These are phyloP conservation scores for Cyprinella venusta DNA, from an alignment of 2,797 vertebrate species.

Conservation along the genomic window DNA sequence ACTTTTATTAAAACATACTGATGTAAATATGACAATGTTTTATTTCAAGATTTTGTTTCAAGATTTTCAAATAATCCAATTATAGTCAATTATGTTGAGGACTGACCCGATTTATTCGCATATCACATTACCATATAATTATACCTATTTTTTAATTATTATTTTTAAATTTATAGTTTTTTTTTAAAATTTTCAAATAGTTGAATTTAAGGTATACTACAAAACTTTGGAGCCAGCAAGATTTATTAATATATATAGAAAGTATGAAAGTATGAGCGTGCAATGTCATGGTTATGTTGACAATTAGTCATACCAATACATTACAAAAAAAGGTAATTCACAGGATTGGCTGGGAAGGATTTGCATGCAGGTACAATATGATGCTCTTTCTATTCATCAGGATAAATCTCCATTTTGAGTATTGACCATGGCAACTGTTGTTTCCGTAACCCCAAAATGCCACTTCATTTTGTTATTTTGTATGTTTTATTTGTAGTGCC, in stretches of 20 bases:
- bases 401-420: too few species aligned
- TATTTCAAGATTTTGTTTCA: too few species aligned
- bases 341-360: too few species aligned
- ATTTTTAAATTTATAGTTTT: too few species aligned
- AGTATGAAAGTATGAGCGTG: not conserved
- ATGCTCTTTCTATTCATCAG: too few species aligned
- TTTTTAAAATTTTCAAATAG: not conserved
- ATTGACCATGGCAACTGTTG: too few species aligned
- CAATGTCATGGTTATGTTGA: not conserved
- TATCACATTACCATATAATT: not conserved
- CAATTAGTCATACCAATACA: not conserved
- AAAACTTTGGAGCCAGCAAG: not conserved
- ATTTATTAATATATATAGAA: not conserved
- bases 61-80: not conserved
- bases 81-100: not conserved
- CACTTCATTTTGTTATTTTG: too few species aligned
- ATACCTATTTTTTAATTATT: not conserved
- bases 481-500: too few species aligned
- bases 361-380: too few species aligned
- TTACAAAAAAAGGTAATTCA: not conserved
- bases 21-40: not conserved
- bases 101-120: not conserved
- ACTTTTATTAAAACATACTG: too few species aligned
- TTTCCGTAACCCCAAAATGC: too few species aligned
- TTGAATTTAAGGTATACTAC: not conserved